Base-by-base conservation (phyloP, 2,113 vertebrate species). In the Ornithorhynchus anatinus region DNA sequence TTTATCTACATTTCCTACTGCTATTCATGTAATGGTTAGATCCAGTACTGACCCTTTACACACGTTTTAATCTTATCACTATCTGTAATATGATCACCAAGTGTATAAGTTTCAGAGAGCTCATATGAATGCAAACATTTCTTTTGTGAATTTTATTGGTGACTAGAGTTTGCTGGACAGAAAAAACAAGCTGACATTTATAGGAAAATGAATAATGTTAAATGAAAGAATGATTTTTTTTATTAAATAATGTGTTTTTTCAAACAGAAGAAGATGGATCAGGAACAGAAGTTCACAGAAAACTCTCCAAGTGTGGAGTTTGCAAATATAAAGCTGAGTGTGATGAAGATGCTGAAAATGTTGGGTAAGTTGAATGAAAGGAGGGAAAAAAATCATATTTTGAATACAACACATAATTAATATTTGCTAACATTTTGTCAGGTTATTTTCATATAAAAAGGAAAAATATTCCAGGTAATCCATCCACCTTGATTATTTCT, bases 321-420 rank as follows among this genome's bases (percentile, higher is more conserved):
- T 99, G 96, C 92, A 97, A 97, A 85, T 99, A 97, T 0, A 96
- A 96, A 72, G 96, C 97, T 0, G 97, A 98, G 77, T 98, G 97
- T 78, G 96, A 98, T 36, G 96, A 97, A 79, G 97, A 98, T 89
- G 95, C 96, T 5, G 97, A 98, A 89, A 97, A 98, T 60, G 92
- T 97, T 65, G 97, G 96, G 97, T 98, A 89, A 95, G 96, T 87
- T 56, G 60, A 33, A 3, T 44, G 60, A 69, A 47, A 31, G n/a
- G 8, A 32, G 8, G 2, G 25, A 4, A 37, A 20, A n/a, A n/a
- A 20, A 45, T 75, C 6, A 71, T 31, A n/a, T 8, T 17, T 44
- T 61, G 17, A 50, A 29, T 32, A 19, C 15, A 40, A 0, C 64
- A 8, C 68, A 69, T 53, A 14, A 32, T 15, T n/a, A 27, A 43